Percentiles rank a stretch among this genome's conserved stretches.
phyloP scores from a whole-genome alignment of 2,888 invertebrate species.

The Aspidiotus destructor region DNA sequence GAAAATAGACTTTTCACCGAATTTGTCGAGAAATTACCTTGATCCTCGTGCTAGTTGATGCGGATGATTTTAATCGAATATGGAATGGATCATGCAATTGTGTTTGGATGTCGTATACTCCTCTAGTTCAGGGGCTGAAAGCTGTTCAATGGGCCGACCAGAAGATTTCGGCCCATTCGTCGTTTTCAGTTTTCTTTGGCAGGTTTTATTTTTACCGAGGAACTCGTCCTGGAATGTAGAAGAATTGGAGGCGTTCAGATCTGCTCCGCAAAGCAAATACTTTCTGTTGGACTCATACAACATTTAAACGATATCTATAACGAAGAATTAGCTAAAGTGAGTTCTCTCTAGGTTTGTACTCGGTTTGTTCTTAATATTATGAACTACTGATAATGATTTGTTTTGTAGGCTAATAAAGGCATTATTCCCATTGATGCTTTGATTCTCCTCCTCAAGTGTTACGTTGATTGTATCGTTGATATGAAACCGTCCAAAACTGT shows the following conservation, averaged over 20 bases:
- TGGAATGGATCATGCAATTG: slow-evolving; percentile 96
- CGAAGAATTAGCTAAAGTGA: slow-evolving; percentile 35
- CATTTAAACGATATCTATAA: slow-evolving; percentile 34
- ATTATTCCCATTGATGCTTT: slow-evolving; percentile 49
- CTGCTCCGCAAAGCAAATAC: slow-evolving; percentile 25
- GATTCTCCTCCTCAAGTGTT: slow-evolving; percentile 57
- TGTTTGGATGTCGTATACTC: slow-evolving; percentile 98
- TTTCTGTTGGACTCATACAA: slow-evolving; percentile 26
- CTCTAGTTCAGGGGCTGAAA: slow-evolving; percentile 75
- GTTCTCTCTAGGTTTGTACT: too few relatives aligned
- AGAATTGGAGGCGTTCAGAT: slow-evolving; percentile 26
- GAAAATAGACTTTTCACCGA: too few relatives aligned
- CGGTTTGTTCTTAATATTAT: too few relatives aligned
- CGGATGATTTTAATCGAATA: slow-evolving; percentile 68
- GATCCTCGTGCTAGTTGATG: too few relatives aligned
- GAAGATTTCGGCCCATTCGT: not conserved
- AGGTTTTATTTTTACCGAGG: slow-evolving; percentile 28
- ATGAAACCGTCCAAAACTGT: slow-evolving; percentile 20
- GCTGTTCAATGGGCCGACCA: too few relatives aligned
- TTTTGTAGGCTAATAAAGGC: slow-evolving; percentile 52
- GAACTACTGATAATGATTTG: too few relatives aligned
- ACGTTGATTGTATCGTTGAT: slow-evolving; percentile 45
- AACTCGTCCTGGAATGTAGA: slow-evolving; percentile 29
- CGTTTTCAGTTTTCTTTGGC: slow-evolving; percentile 33
- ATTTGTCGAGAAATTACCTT: too few relatives aligned